Base-by-base conservation (phyloP, 30 jellyfish, hydroid and myxozoan species). In the Mastigias papua region DNA sequence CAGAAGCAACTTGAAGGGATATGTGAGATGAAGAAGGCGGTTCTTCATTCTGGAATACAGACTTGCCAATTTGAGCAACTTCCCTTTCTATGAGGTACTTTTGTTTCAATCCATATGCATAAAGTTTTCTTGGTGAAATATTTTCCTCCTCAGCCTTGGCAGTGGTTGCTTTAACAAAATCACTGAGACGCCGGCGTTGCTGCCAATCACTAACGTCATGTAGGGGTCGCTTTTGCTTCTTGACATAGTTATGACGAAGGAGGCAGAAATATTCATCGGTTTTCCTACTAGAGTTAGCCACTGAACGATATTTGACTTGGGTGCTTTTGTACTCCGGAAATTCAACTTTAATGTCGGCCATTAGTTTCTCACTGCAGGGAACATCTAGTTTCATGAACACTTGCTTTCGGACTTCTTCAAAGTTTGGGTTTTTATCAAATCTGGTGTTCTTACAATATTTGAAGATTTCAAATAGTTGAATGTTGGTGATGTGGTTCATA, bases 1-100 rank as follows among this genome's bases (percentile, higher is more conserved):
- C 77, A 66, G 77, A 66, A 10, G 77, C 77, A 66, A 66, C 77
- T 25, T 66, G 32, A 17, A 66, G 77, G 23, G 77, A 66, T 10
- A 66, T 66, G 42, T 66, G 77, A 42, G 54, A 42, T 66, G 32
- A 5, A 23, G 23, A 17, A 10, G 51, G 48, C 8, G 29, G 23
- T 9, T 17, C 4, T 25, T 66, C 77, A 66, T 66, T 23, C 42
- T 25, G 48, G 4, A 66, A 25, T 10, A 66, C 29, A 33, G 77
- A 23, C 32, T 66, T 10, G 9, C 77, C 77, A 17, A 66, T 25
- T 66, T 66, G 23, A 66, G 77, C 20, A 10, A 28, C 20, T 25
- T 33, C 23, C 11, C 20, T 66, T 16, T 54, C 27, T 54, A 3
- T 16, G 7, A 54, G 27, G 67, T 54, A 54, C 2, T 54, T 54